These are phyloP conservation scores for Fukomys damarensis DNA, from an alignment of 2,113 vertebrate species.

Conservation along the genomic window DNA sequence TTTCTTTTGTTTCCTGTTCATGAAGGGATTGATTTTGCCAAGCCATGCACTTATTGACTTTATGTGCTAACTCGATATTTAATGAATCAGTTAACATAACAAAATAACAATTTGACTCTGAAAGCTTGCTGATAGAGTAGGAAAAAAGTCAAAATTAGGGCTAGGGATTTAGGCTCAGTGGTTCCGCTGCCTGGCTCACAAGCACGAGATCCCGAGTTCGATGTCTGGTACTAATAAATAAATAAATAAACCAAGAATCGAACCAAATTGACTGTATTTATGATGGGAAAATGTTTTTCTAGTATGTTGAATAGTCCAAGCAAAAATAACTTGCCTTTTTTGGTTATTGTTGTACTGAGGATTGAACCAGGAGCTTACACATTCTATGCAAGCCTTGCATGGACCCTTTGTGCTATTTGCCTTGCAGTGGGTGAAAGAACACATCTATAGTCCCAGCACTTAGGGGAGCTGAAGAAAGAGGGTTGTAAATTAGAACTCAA, in stretches of 20 bases:
- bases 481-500: background rate
- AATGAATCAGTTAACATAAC: slow-evolving; percentile 59
- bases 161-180: no score
- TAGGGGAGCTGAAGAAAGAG: background rate
- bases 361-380: no score
- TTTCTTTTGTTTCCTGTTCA: background rate
- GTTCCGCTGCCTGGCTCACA: no score
- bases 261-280: background rate
- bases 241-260: no score
- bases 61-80: background rate
- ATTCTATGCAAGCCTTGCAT: background rate
- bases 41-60: background rate
- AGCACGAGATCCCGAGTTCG: no score
- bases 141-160: background rate
- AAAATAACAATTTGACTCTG: slow-evolving; percentile 31
- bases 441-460: background rate
- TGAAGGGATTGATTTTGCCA: background rate
- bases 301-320: background rate
- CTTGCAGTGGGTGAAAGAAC: background rate
- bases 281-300: background rate
- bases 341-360: no score
- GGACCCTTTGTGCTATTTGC: background rate
- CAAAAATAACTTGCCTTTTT: no score
- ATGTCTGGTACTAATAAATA: no score
- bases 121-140: background rate